Conservation (phyloP, 1,140 invertebrate species). For the Trichonephila inaurata region DNA sequence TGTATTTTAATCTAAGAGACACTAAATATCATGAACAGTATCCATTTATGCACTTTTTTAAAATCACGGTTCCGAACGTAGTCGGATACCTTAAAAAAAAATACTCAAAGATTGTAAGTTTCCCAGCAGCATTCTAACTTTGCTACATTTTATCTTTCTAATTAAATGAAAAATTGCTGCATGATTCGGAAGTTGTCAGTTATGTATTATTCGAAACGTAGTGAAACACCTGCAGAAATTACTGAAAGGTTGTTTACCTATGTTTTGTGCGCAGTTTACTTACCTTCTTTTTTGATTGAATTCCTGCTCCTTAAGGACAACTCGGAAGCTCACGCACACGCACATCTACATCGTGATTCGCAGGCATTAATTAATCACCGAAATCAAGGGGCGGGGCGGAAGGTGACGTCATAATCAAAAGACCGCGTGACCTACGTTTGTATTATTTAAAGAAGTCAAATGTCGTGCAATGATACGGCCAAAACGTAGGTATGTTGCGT, state of each 20-base stretch:
- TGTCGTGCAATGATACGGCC: not conserved
- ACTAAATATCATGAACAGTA: no score
- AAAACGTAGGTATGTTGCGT: not conserved
- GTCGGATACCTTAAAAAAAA: no score
- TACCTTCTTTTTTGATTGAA: not conserved
- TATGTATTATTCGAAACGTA: not conserved
- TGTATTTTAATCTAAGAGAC: no score
- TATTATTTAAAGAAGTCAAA: not conserved
- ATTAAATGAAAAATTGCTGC: not conserved
- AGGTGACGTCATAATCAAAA: not conserved
- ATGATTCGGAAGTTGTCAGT: not conserved
- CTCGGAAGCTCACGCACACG: slow-evolving; percentile 1
- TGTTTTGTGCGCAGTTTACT: not conserved
- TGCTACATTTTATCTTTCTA: no score
- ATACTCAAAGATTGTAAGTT: no score
- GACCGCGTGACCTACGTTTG: not conserved
- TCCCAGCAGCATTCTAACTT: no score
- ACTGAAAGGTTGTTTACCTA: not conserved
- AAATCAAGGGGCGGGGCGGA: not conserved
- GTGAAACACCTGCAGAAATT: not conserved
- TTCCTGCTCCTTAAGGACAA: not conserved
- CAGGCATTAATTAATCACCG: slow-evolving; percentile 1
- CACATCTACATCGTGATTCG: not conserved
- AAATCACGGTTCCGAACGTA: no score
- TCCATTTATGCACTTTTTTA: no score